A percentile compares a stretch with the other conserved stretches of the same genome.
Conservation (phyloP, 2,797 vertebrate genomes). For the Threskiornis aethiopicus region DNA sequence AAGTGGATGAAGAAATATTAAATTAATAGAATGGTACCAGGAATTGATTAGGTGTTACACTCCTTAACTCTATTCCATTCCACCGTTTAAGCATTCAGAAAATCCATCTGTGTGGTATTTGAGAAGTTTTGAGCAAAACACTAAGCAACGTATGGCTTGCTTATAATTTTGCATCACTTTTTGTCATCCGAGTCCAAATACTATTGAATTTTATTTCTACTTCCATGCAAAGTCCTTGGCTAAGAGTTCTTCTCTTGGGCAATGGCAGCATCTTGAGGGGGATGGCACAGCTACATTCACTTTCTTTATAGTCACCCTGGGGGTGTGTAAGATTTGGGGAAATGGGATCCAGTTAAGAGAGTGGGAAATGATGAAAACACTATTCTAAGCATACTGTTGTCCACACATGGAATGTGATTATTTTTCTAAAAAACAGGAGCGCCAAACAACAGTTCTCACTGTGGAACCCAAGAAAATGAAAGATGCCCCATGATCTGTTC, state of each 20-base stretch:
- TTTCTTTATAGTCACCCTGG: neutral
- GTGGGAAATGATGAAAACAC: neutral
- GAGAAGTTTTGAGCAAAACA: neutral
- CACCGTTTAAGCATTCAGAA: neutral
- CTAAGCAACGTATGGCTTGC: neutral
- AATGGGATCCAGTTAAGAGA: neutral
- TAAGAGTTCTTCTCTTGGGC: neutral
- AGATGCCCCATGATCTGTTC: neutral
- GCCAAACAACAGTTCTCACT: neutral
- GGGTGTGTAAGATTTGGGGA: neutral
- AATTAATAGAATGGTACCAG: neutral
- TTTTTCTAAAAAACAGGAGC: neutral
- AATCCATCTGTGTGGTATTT: neutral
- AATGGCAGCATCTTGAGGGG: neutral
- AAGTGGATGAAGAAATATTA: neutral
- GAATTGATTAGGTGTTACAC: neutral
- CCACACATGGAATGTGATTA: neutral
- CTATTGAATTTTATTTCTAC: neutral
- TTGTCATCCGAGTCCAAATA: neutral
- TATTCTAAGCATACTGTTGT: neutral
- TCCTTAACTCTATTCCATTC: neutral
- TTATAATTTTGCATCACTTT: neutral
- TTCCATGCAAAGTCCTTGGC: neutral
- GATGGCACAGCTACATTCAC: neutral
- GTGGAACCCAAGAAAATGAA: neutral